phyloP scores from a whole-genome alignment of 2,797 vertebrate species.

The Hybognathus amarus region DNA sequence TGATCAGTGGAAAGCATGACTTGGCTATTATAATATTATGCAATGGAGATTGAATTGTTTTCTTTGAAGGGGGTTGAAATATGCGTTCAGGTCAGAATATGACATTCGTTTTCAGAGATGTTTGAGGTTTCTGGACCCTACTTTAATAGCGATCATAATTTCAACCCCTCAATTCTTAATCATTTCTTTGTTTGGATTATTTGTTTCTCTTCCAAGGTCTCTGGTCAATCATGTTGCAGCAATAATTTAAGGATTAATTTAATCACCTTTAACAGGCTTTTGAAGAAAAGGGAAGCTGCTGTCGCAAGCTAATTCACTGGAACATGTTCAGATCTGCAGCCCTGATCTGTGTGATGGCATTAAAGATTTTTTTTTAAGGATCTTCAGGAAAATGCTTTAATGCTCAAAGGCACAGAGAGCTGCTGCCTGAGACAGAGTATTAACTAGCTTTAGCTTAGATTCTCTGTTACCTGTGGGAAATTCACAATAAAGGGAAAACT shows the following conservation, averaged over 20 bases:
- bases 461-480: constrained; percentile 76
- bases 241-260: neutral
- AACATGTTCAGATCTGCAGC: constrained; percentile 78
- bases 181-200: neutral
- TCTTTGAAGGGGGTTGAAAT: neutral
- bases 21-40: constrained; percentile 10
- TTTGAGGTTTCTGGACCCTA: constrained; percentile 21
- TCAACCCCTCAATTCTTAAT: neutral
- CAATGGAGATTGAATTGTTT: constrained; percentile 23
- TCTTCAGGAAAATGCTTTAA: constrained; percentile 70
- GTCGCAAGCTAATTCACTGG: constrained; percentile 78
- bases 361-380: constrained; percentile 75
- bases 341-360: constrained; percentile 76
- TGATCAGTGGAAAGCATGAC: constrained; percentile 31
- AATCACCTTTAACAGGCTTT: constrained; percentile 45
- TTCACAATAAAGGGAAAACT: constrained; percentile 76
- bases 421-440: constrained; percentile 39
- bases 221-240: constrained; percentile 9
- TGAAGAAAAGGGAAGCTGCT: constrained; percentile 61
- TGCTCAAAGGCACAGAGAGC: constrained; percentile 50
- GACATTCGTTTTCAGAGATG: constrained; percentile 10
- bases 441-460: constrained; percentile 42
- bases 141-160: neutral
- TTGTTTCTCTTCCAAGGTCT: neutral
- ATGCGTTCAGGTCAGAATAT: constrained; percentile 14